Percentiles rank a stretch among this genome's conserved stretches.
phyloP scores from a whole-genome alignment of 2,888 invertebrate genomes.

The Tetragonisca angustula region DNA sequence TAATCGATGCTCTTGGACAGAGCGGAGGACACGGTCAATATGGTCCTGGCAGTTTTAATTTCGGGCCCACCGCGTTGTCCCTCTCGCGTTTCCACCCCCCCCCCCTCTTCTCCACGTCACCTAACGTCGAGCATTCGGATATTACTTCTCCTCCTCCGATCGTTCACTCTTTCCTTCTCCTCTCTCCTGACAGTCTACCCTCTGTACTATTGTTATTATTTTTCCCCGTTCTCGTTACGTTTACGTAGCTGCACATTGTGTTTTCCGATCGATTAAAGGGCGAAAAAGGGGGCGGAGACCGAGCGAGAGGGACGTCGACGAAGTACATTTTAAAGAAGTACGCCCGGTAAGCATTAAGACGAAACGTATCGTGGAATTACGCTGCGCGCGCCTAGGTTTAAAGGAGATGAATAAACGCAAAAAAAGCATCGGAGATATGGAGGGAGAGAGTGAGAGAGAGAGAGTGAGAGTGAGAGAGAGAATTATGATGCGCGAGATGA shows the following conservation, averaged over 20 bases:
- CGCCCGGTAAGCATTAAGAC: constrained; percentile 57
- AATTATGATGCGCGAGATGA: neutral
- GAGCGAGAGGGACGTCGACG: constrained; percentile 53
- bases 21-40: constrained; percentile 74
- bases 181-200: no score
- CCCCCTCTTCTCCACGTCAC: neutral
- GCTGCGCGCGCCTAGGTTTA: constrained; percentile 66
- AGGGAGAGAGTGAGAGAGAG: neutral
- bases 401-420: constrained; percentile 4
- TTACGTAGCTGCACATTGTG: neutral
- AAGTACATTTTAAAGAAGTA: constrained; percentile 55
- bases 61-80: constrained; percentile 61
- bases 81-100: constrained; percentile 31
- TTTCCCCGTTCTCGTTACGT: neutral
- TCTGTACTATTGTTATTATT: neutral
- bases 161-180: no score
- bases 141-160: constrained; percentile 8
- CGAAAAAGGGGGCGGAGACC: constrained; percentile 5
- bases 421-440: neutral
- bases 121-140: neutral
- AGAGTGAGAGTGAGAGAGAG: neutral
- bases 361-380: constrained; percentile 63
- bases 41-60: constrained; percentile 72
- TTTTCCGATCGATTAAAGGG: constrained; percentile 5
- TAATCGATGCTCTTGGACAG: constrained; percentile 69